Conservation (phyloP, 2,113 vertebrate genomes). For the Coregonus clupeaformis region DNA sequence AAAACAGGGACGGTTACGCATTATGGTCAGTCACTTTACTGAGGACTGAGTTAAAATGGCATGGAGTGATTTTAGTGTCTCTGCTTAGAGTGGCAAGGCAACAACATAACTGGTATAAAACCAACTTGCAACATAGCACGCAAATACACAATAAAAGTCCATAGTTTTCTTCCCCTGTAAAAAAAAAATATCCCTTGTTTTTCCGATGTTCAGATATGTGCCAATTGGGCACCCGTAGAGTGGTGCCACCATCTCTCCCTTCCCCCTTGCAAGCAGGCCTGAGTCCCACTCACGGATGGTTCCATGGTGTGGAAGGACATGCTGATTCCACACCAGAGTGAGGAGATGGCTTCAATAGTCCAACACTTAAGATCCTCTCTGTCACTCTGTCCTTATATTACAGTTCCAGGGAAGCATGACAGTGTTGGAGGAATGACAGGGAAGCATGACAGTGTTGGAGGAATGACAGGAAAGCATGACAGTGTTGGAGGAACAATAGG, state of each 20-base stretch:
- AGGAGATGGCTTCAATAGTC: conserved; percentile 4
- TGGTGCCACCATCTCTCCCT: no score
- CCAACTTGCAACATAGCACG: conserved; percentile 43
- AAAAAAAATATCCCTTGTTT: conserved; percentile 3
- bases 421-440: conserved; percentile 9
- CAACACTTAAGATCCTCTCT: conserved; percentile 24
- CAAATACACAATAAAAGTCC: conserved; percentile 28
- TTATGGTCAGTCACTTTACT: conserved; percentile 27
- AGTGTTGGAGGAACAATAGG: conserved; percentile 2
- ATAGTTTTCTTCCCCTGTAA: conserved; percentile 14
- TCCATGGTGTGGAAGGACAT: no score
- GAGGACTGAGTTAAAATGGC: conserved; percentile 17
- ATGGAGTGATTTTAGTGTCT: conserved; percentile 11
- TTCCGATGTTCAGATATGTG: neutral
- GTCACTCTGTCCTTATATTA: conserved; percentile 48
- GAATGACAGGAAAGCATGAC: conserved; percentile 2
- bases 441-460: conserved; percentile 10
- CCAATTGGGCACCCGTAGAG: no score
- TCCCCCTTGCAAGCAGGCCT: no score
- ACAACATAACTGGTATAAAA: conserved; percentile 10
- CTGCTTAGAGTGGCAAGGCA: conserved; percentile 12
- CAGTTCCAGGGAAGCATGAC: neutral
- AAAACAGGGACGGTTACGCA: conserved; percentile 49
- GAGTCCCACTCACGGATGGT: no score
- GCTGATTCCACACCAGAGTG: neutral